These are phyloP conservation scores for Saimiri boliviensis DNA, from an alignment of 2,113 vertebrate genomes.

Conservation along the genomic window DNA sequence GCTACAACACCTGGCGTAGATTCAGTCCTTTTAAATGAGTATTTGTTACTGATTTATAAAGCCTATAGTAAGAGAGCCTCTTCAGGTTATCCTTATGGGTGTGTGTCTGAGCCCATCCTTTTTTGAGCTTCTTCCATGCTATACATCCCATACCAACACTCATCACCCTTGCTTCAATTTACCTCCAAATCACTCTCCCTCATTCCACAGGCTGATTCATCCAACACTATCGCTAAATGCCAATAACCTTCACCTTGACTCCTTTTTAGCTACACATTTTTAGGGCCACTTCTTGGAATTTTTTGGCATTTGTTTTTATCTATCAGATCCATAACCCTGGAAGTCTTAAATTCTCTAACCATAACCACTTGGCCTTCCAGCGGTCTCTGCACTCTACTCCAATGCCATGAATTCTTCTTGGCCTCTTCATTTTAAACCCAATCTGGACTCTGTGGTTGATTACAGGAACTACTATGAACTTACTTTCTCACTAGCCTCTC, in stretches of 20 bases:
- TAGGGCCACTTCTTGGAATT: background rate
- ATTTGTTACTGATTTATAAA: background rate
- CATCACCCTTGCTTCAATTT: background rate
- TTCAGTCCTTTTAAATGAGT: background rate
- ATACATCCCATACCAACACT: rapidly evolving
- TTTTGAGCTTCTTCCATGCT: background rate
- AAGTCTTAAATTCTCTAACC: background rate
- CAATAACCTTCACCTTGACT: background rate
- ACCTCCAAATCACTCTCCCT: background rate
- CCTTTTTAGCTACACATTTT: background rate
- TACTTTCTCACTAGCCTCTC: background rate
- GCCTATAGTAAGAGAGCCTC: too few relatives aligned
- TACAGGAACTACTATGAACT: background rate
- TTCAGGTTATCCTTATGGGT: background rate
- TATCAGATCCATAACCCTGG: background rate
- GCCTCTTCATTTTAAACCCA: background rate
- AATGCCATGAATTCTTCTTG: too few relatives aligned
- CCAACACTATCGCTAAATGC: too few relatives aligned
- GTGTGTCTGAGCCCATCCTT: background rate
- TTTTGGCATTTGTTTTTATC: background rate
- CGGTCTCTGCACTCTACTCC: background rate
- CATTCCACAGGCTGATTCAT: too few relatives aligned
- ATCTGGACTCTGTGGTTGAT: background rate
- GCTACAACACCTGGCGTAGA: too few relatives aligned
- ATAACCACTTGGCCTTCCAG: background rate